Evolutionary conservation across 2,113 vertebrate genomes (phyloP), one percentile per base, ranked within the genome.

Genomic region (Cairina moschata): DNA sequence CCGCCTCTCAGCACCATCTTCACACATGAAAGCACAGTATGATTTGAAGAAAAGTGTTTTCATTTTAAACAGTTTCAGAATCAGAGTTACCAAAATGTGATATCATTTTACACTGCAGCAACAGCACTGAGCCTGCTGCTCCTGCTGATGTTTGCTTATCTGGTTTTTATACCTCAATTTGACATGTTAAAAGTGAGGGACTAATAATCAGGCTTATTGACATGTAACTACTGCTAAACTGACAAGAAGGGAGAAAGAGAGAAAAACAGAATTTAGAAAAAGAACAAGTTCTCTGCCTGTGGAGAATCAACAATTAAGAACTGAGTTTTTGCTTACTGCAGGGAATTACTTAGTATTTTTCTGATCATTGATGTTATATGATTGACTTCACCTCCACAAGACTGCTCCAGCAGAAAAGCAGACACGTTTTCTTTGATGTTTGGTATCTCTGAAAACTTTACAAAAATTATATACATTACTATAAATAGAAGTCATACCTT

Each of bases 381-480:
- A 44, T 23, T 81, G 95, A 71, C 81, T 75, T 67, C 79, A 4
- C 34, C 91, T 72, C 46, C 56, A 4, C 80, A 95, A 63, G 89
- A 12, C 72, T 9, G 59, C 42, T 31, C 59, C 79, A 38, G 88
- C 93, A 17, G 92, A 93, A 88, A 66, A 55, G 90, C 96, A 91
- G 48, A 34, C 62, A 14, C 7, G 0, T 8, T 84, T 78, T 32
- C 65, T 84, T 16, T 73, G 25, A 23, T 68, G 60, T n/a, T 85
- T 58, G 91, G 92, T 97, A 95, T 31, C 83, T 72, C 90, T 66
- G 84, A 93, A 38, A 46, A 22, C 20, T 50, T 92, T 11, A 68
- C 44, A 65, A 7, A 89, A 88, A 66, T 17, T 17, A 23, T 13
- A 67, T 38, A 22, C 32, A 14, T 13, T 68, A 28, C 56, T 86